Evolutionary conservation across 2,888 invertebrate species (phyloP).

Genomic region (Idaea straminata): DNA sequence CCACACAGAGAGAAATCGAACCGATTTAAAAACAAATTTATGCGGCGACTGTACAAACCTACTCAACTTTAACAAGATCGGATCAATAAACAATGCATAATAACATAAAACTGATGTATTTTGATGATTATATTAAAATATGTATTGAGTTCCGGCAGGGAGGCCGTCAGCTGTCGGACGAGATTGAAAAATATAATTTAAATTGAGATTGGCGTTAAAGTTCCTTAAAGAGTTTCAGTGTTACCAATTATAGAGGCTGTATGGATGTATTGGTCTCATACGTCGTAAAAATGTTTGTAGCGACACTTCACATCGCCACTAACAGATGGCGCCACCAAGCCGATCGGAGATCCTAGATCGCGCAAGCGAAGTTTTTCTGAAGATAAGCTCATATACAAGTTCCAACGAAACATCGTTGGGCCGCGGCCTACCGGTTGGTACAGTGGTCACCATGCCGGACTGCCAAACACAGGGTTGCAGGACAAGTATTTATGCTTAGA

Average conservation of each 20-base stretch:
- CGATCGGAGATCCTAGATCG: too few relatives aligned
- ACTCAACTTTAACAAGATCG: conserved; percentile 5
- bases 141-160: conserved; percentile 16
- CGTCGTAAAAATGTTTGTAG: not conserved
- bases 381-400: too few relatives aligned
- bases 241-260: not conserved
- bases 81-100: conserved; percentile 6
- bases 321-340: too few relatives aligned
- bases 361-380: too few relatives aligned
- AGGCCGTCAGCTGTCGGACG: conserved; percentile 18
- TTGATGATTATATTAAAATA: conserved; percentile 9
- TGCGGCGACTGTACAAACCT: not conserved
- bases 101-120: conserved; percentile 7
- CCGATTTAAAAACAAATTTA: not conserved
- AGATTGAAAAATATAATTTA: conserved; percentile 13
- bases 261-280: not conserved
- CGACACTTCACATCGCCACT: too few relatives aligned
- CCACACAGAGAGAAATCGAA: not conserved
- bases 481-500: too few relatives aligned
- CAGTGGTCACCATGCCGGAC: too few relatives aligned
- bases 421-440: too few relatives aligned
- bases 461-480: too few relatives aligned
- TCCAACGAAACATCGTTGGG: too few relatives aligned
- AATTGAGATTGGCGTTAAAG: conserved; percentile 15
- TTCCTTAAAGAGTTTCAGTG: conserved; percentile 4